Base-by-base conservation (phyloP, 1,140 invertebrate genomes). In the Epicauta chinensis region DNA sequence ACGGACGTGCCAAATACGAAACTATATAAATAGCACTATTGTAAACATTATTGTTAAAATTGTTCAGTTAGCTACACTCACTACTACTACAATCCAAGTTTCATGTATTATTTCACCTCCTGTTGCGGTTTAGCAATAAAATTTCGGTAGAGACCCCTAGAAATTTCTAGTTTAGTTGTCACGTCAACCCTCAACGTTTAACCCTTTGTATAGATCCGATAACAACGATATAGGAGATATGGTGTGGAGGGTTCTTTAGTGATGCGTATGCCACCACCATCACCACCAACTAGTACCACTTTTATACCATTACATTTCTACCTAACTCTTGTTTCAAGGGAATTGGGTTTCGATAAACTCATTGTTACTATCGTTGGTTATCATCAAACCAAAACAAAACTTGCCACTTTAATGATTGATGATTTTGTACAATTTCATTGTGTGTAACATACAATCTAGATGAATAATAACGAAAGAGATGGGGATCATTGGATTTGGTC, bases 381-480 rank as follows among this genome's bases (percentile, higher is more conserved):
- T 7, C 7, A 23, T 23, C 23, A 55, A 55, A 49, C 47, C 48
- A 45, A 23, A 59, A 59, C 56, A 59, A 59, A 55, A 59, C 56
- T 55, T 55, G 56, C 50, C 53, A 59, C 53, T 53, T n/a, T 59
- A 55, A 59, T 59, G 56, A 59, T 59, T 59, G 56, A 59, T 59
- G 53, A 59, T 59, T 52, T 53, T 32, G 30, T 46, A 37, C 40
- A 43, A 39, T 35, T 55, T 29, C 41, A 39, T 30, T 42, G 34
- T 45, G 48, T 52, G 55, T 58, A 55, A 37, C 53, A 50, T 43
- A 39, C 55, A 58, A 58, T 58, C 56, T 49, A 45, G 53, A 55
- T 55, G 41, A 58, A 58, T 53, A 58, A 58, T 58, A 40, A 50
- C 38, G 39, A 31, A 23, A 23, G 36, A 36, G 56, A 55, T 58